Base-by-base conservation (phyloP, 2,797 vertebrate species). In the Tadarida brasiliensis region DNA sequence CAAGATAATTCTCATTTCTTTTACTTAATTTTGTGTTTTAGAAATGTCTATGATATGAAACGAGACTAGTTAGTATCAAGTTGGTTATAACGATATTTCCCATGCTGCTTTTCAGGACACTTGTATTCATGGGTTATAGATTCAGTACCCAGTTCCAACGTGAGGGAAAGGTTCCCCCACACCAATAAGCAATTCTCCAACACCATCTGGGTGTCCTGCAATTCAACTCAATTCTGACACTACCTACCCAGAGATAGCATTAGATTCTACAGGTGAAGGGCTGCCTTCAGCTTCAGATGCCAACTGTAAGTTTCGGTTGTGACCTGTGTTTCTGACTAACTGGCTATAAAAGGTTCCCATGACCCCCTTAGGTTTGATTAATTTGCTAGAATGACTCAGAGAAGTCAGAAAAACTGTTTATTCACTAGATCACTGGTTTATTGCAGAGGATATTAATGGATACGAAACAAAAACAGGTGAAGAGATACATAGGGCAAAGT, bases 21-120 rank as follows among this genome's bases (percentile, higher is more conserved):
- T 67, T 78, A 30, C 49, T 96, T 54, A 90, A 14, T 94, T 80
- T 47, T 74, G 35, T 85, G 44, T 76, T 92, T 96, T 82, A 90
- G 84, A 83, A 76, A 70, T 76, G 59, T 63, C 11, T 10, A 5
- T 30, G 4, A 19, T 14, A 51, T 59, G 74, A 76, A 54, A 47
- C 30, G 81, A 67, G 35, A 35, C 11, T 49, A 28, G 11, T 71
- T 78, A 80, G 24, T 73, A 30, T 57, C 28, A 12, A 71, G 19
- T 81, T 87, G 24, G n/a, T 84, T 63, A 67, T 67, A 33, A 30
- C 17, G 30, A 39, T 30, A 24, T 35, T 85, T 83, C 85, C 61
- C 2, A 59, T 57, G 68, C 8, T 78, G 24, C 4, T 86, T 84
- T 94, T 82, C 90, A 67, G 51, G 63, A 78, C 82, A 71, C 57